Evolutionary conservation across 2,888 invertebrate species (phyloP), one percentile per base, ranked within the genome.

Genomic region (Rosalia funebris): DNA sequence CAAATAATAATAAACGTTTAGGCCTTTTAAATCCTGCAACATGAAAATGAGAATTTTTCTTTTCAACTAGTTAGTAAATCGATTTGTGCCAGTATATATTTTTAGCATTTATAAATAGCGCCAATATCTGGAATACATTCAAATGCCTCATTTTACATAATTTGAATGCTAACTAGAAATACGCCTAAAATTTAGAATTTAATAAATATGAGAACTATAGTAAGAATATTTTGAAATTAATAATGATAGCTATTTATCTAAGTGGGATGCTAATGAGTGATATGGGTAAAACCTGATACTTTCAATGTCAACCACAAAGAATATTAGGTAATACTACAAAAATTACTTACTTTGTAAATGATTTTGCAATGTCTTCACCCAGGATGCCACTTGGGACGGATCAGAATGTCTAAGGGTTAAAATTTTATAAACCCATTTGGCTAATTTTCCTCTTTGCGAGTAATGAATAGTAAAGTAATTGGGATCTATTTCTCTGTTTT

Each of bases 1-100:
- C 87, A 81, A 95, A 93, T 11, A 94, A 83, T 48, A 94, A 80
- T 37, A 95, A 81, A 45, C 86, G 87, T 68, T 87, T 87, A 2
- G 94, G 92, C 48, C 93, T 84, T 71, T 82, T 1, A 34, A 25
- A 25, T 5, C 7, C 25, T 25, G 7, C n/a, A n/a, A n/a, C n/a
- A n/a, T n/a, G n/a, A n/a, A n/a, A n/a, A n/a, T n/a, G n/a, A n/a
- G n/a, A n/a, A n/a, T n/a, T n/a, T n/a, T n/a, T n/a, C n/a, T n/a
- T n/a, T n/a, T n/a, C n/a, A n/a, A n/a, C n/a, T n/a, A n/a, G 25
- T 25, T 5, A 25, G 25, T 25, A 5, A 7, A 25, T 5, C 7
- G 7, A 25, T 25, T 25, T 25, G 25, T n/a, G n/a, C n/a, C n/a
- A n/a, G n/a, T n/a, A 25, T 25, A 7, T 25, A 25, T 25, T 25